These are phyloP conservation scores for Hapalemur alaotrensis DNA, from an alignment of 2,797 vertebrate species.

Conservation along the genomic window DNA sequence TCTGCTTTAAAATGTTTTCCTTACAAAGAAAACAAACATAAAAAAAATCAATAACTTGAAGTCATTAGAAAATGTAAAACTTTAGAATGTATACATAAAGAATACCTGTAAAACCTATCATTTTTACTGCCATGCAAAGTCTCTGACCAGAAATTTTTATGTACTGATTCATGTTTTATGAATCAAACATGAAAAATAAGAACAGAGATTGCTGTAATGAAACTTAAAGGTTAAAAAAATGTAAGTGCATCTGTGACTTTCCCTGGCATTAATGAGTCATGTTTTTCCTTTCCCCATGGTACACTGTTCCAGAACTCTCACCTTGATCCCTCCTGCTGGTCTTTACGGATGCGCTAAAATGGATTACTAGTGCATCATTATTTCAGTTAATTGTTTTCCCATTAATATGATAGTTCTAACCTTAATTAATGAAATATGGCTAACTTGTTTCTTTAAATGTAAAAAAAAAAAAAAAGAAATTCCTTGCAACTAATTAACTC, in stretches of 20 bases:
- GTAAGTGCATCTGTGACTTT: neutral
- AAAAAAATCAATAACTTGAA: neutral
- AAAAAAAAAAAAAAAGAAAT: constrained; percentile 78
- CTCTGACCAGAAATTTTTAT: neutral
- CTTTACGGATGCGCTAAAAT: neutral
- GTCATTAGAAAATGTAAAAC: neutral
- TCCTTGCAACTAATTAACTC: constrained; percentile 76
- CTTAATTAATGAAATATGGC: constrained; percentile 78
- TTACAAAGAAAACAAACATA: constrained; percentile 32
- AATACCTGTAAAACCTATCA: neutral
- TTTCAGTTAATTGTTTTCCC: constrained; percentile 80
- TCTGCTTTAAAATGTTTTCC: constrained; percentile 45
- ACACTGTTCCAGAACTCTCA: neutral
- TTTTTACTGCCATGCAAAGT: neutral
- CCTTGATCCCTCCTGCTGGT: constrained; percentile 31
- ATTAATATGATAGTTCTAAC: constrained; percentile 78
- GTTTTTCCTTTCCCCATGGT: neutral
- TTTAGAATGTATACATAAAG: neutral
- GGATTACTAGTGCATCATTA: neutral
- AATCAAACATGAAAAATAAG: neutral
- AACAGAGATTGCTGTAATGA: neutral
- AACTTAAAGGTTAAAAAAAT: constrained; percentile 1
- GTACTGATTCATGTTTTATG: neutral
- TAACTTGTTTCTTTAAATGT: constrained; percentile 59
- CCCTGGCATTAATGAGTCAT: neutral